Percentiles rank a stretch among this genome's conserved stretches.
Evolutionary conservation across 2,888 invertebrate species (phyloP).

Genomic region (Dinocampus coccinellae): DNA sequence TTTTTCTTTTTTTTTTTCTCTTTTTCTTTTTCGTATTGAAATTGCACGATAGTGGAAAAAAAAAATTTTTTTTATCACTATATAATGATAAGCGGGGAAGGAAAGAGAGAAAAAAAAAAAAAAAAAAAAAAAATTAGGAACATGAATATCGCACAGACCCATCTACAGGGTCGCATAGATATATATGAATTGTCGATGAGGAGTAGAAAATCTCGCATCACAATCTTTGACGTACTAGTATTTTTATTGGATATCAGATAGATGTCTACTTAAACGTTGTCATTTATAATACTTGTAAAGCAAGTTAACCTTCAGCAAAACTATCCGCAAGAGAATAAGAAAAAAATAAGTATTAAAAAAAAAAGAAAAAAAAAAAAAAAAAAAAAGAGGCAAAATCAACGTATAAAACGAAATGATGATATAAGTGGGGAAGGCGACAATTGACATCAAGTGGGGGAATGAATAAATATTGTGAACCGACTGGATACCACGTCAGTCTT

Average conservation of each 20-base stretch:
- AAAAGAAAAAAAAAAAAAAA: not conserved
- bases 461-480: constrained; percentile 25
- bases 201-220: constrained; percentile 19
- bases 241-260: constrained; percentile 5
- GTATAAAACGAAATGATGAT: not conserved
- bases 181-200: not conserved
- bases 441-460: constrained; percentile 9
- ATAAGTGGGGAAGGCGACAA: not conserved
- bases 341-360: not conserved
- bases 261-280: not conserved
- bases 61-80: too few species aligned
- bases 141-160: not conserved
- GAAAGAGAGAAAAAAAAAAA: too few species aligned
- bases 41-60: not conserved
- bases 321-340: not conserved
- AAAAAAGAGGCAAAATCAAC: not conserved
- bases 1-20: too few species aligned
- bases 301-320: not conserved
- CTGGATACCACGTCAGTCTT: constrained; percentile 6
- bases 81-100: too few species aligned
- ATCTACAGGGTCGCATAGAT: not conserved
- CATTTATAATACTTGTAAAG: constrained; percentile 8
- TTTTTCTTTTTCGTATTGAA: not conserved
- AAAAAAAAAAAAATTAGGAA: not conserved
- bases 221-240: not conserved